Percentiles rank a stretch among this genome's conserved stretches.
Conservation (phyloP, 2,888 invertebrate species). For the Nysson spinosus region DNA sequence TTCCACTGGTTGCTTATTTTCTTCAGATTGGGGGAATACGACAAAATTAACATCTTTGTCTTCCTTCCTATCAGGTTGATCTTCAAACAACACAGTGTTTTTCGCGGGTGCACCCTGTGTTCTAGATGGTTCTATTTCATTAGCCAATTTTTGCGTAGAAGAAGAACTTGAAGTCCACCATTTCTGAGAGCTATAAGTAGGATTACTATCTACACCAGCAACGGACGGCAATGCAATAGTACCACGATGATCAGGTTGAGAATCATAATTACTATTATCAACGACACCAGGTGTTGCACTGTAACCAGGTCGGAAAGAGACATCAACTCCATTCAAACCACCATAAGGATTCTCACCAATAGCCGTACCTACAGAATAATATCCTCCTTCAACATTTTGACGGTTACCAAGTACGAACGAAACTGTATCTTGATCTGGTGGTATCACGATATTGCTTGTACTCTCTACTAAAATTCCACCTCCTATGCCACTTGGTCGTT, state of each 20-base stretch:
- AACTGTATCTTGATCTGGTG: conserved; percentile 82
- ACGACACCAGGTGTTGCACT: neutral
- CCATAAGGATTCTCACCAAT: conserved; percentile 79
- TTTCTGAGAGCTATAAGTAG: conserved; percentile 53
- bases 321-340: conserved; percentile 42
- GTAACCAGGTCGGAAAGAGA: conserved; percentile 61
- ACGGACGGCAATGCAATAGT: conserved; percentile 63
- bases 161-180: conserved; percentile 51
- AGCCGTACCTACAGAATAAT: conserved; percentile 77
- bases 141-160: conserved; percentile 26
- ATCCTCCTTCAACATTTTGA: conserved; percentile 79
- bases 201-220: conserved; percentile 42
- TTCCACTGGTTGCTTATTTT: conserved; percentile 55
- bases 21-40: conserved; percentile 48
- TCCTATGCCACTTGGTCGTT: conserved; percentile 40
- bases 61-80: conserved; percentile 26
- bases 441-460: conserved; percentile 82
- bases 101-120: conserved; percentile 20
- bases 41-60: conserved; percentile 41
- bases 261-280: conserved; percentile 16
- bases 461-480: conserved; percentile 74
- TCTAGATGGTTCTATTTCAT: conserved; percentile 42
- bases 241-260: conserved; percentile 57
- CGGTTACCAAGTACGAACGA: conserved; percentile 83
- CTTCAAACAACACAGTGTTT: conserved; percentile 19